Base-by-base conservation (phyloP, 2,113 vertebrate species). In the Sula dactylatra region DNA sequence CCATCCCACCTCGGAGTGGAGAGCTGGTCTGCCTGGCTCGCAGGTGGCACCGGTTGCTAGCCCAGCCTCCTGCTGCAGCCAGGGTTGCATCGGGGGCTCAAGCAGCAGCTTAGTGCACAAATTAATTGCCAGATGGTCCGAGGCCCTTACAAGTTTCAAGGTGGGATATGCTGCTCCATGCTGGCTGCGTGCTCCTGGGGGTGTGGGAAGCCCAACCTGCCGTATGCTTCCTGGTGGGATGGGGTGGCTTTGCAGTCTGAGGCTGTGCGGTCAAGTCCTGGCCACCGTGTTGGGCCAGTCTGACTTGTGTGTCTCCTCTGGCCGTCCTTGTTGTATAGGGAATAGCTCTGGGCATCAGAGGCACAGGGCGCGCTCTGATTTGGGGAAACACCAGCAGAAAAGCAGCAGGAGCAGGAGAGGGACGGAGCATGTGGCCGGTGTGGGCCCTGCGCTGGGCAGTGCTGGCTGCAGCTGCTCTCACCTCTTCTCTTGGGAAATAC, bases 101-200 rank as follows among this genome's bases (percentile, higher is more conserved):
- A 56, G 24, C 56, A 65, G 40, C 32, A 50, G 38, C 6, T 82
- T n/a, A 9, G 10, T 18, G 40, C 34, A 12, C 16, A 11, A 7
- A 25, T 44, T 3, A 44, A 13, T n/a, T 66, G 69, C 47, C 36
- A 40, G 40, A 13, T 22, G 47, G 7, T 79, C 29, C 3, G 24
- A 55, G 36, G n/a, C 22, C 42, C 13, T 77, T 26, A 22, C 36
- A 20, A 22, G 34, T 74, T 66, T 64, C 24, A 14, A 1, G 56
- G 1, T 1, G 10, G 50, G 72, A 27, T 44, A 1, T 0, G 1
- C 73, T 19, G 12, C 40, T 79, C 11, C 0, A 0, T 18, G 71
- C 42, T 66, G 71, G 15, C 9, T 38, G 16, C 3, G 6, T 38
- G 44, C 4, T 70, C 49, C 58, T 40, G 13, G 42, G 16, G 8